Evolutionary conservation across 1,140 invertebrate species (phyloP).

Genomic region (Drosophila arizonae): DNA sequence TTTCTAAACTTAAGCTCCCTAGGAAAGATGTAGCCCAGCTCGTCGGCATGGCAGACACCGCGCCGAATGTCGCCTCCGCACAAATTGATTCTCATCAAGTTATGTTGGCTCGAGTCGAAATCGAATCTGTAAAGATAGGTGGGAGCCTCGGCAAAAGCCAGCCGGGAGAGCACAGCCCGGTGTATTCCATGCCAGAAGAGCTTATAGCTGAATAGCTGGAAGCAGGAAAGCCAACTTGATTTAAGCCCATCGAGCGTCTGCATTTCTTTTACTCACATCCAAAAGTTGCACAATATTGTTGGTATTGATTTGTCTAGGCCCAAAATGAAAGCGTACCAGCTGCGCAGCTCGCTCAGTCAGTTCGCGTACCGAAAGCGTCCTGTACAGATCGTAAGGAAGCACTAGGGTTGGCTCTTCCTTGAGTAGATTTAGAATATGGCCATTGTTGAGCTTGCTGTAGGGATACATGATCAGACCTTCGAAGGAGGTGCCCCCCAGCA

Average conservation of each 20-base stretch:
- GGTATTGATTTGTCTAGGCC: slow-evolving; percentile 47
- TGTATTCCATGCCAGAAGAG: slow-evolving; percentile 82
- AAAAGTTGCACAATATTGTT: slow-evolving; percentile 51
- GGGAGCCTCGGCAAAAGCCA: slow-evolving; percentile 63
- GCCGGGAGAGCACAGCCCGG: slow-evolving; percentile 62
- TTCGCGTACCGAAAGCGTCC: slow-evolving; percentile 17
- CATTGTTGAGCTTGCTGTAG: slow-evolving; percentile 40
- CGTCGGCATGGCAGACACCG: slow-evolving; percentile 85
- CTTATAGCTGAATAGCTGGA: slow-evolving; percentile 70
- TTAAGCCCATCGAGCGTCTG: no score
- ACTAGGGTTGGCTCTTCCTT: slow-evolving; percentile 45
- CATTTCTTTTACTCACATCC: slow-evolving; percentile 43
- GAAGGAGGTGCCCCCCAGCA: slow-evolving; percentile 79
- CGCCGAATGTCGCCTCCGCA: slow-evolving; percentile 59
- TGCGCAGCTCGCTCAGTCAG: slow-evolving; percentile 11
- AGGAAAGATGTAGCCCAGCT: slow-evolving; percentile 86
- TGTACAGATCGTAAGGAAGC: slow-evolving; percentile 56
- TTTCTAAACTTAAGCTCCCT: slow-evolving; percentile 40
- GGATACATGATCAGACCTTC: slow-evolving; percentile 72
- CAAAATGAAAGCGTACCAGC: slow-evolving; percentile 50
- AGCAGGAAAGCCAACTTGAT: not conserved
- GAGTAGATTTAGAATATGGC: slow-evolving; percentile 47
- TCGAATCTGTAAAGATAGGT: slow-evolving; percentile 83
- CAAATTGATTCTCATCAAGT: slow-evolving; percentile 66
- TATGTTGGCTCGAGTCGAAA: slow-evolving; percentile 73